Percentiles rank a stretch among this genome's conserved stretches.
phyloP scores from a whole-genome alignment of 92 coral and sea anemone species.

The Bergia sp. region DNA sequence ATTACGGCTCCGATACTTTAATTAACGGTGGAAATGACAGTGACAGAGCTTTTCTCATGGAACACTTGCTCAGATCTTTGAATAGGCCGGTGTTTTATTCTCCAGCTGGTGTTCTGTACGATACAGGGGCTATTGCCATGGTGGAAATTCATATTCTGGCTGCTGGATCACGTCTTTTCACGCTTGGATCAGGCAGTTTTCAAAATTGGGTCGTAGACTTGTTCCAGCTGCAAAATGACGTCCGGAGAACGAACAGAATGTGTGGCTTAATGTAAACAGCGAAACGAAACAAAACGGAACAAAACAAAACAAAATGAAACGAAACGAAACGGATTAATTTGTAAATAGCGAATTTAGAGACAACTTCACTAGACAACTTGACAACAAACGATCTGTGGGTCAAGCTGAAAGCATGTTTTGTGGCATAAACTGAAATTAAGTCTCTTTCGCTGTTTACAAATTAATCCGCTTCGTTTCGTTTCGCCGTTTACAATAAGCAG shows the following conservation, averaged over 20 bases:
- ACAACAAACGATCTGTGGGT: too few species aligned
- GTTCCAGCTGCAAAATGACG: constrained; percentile 64
- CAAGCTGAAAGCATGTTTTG: too few species aligned
- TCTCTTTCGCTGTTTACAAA: too few species aligned
- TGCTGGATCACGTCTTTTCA: constrained; percentile 80
- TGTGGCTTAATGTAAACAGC: constrained; percentile 76
- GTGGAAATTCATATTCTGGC: constrained; percentile 95
- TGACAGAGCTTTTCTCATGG: constrained; percentile 68
- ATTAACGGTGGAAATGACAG: constrained; percentile 58
- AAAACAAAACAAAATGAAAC: too few species aligned
- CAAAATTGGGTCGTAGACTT: constrained; percentile 90
- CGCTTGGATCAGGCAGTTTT: constrained; percentile 93
- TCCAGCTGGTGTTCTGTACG: constrained; percentile 72
- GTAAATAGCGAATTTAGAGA: too few species aligned
- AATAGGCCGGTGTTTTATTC: constrained; percentile 71
- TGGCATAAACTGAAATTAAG: too few species aligned
- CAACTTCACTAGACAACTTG: too few species aligned
- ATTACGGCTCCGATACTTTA: constrained; percentile 92
- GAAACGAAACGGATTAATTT: too few species aligned
- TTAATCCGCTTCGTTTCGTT: too few species aligned
- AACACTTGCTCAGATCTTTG: constrained; percentile 58
- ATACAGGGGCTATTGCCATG: constrained; percentile 89
- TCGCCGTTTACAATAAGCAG: constrained; percentile 54
- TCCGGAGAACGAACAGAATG: constrained; percentile 74
- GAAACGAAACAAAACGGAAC: too few species aligned